Evolutionary conservation across 2,113 vertebrate species (phyloP).

Genomic region (Antechinus stuartii): DNA sequence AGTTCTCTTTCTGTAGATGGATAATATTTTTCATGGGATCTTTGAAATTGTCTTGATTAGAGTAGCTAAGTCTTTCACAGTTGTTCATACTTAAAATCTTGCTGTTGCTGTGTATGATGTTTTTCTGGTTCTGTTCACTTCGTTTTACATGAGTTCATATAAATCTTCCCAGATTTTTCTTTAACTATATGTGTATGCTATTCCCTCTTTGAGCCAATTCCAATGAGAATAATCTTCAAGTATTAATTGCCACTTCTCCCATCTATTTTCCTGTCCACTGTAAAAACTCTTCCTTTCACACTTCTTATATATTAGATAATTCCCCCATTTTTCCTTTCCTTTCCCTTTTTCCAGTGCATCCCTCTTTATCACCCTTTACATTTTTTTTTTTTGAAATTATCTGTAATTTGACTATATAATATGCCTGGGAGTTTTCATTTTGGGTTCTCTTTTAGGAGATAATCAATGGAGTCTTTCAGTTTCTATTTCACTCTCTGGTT

Average conservation of each 20-base stretch:
- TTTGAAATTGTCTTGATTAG: neutral
- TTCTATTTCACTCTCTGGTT: neutral
- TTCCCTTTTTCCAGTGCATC: neutral
- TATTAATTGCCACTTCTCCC: neutral
- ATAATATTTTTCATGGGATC: neutral
- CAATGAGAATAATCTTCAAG: neutral
- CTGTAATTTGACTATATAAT: neutral
- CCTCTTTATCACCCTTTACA: neutral
- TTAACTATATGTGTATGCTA: neutral
- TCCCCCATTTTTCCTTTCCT: neutral
- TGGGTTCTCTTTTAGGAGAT: neutral
- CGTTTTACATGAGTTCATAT: neutral
- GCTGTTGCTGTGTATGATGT: neutral
- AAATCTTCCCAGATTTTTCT: neutral
- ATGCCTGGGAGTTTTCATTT: neutral
- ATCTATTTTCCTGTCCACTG: neutral
- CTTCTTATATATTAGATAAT: neutral
- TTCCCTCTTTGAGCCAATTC: neutral
- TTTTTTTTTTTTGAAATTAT: neutral
- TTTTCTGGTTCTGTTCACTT: neutral
- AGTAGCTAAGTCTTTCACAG: neutral
- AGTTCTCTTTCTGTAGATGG: neutral
- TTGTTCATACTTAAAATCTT: neutral
- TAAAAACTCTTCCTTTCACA: neutral
- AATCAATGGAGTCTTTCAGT: neutral